Conservation (phyloP, 2,797 vertebrate species). For the Tauraco hartlaubi region DNA sequence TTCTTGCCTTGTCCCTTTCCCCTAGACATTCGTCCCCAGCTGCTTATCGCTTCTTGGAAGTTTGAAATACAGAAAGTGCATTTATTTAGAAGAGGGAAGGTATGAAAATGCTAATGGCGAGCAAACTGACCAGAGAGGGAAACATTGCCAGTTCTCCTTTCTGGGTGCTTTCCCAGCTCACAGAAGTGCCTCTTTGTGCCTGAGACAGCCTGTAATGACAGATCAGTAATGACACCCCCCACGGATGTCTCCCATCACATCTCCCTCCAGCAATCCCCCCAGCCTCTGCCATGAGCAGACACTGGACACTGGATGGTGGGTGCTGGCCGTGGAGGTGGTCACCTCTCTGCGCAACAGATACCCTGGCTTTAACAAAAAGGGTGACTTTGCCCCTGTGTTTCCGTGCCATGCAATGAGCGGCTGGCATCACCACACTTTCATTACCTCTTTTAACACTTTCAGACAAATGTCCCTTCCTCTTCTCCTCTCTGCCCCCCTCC, state of each 20-base stretch:
- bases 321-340: neutral
- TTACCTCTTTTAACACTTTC: neutral
- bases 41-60: neutral
- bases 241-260: neutral
- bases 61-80: neutral
- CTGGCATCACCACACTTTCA: neutral
- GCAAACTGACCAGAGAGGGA: neutral
- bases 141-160: conserved; percentile 27
- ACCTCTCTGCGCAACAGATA: neutral
- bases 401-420: accelerated
- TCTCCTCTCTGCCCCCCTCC: neutral
- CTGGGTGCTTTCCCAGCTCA: conserved; percentile 1
- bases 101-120: conserved; percentile 5
- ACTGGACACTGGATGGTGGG: neutral
- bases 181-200: neutral
- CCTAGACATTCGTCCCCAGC: neutral
- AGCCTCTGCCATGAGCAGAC: neutral
- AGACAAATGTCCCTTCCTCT: neutral
- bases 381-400: neutral
- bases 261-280: neutral
- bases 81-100: neutral
- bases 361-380: neutral
- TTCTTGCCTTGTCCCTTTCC: neutral
- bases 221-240: neutral
- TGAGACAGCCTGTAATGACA: neutral